Evolutionary conservation across 2,888 invertebrate species (phyloP).

Genomic region (Furcula furcula): DNA sequence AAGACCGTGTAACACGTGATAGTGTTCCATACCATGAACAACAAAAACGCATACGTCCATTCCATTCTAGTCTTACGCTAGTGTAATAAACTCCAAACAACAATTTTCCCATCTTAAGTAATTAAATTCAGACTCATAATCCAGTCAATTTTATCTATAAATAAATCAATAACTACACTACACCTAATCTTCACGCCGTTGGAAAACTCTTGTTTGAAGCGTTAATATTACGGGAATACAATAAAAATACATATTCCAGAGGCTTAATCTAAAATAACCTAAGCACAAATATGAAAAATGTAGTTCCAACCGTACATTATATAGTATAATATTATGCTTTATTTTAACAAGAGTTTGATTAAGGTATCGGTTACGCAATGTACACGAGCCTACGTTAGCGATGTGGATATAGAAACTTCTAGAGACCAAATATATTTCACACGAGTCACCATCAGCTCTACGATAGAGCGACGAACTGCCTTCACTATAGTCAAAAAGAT

Average conservation of each 20-base stretch:
- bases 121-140: constrained; percentile 66
- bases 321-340: constrained; percentile 44
- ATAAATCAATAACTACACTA: constrained; percentile 59
- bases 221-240: constrained; percentile 39
- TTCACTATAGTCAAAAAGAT: not conserved
- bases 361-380: constrained; percentile 34
- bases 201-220: constrained; percentile 66
- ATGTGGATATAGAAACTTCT: constrained; percentile 11
- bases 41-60: constrained; percentile 17
- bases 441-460: not conserved
- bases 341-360: constrained; percentile 36
- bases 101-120: constrained; percentile 55
- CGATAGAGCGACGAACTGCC: not conserved
- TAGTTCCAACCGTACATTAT: constrained; percentile 49
- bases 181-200: constrained; percentile 39
- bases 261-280: constrained; percentile 53
- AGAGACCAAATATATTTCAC: constrained; percentile 14
- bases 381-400: constrained; percentile 24
- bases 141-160: constrained; percentile 53
- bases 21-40: constrained; percentile 8
- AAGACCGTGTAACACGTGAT: constrained; percentile 19
- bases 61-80: constrained; percentile 16
- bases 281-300: constrained; percentile 65
- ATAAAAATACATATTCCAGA: constrained; percentile 32
- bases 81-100: constrained; percentile 58